A percentile compares a stretch with the other conserved stretches of the same genome.
Conservation (phyloP, 1,140 invertebrate species). For the Platyscapa corneri region DNA sequence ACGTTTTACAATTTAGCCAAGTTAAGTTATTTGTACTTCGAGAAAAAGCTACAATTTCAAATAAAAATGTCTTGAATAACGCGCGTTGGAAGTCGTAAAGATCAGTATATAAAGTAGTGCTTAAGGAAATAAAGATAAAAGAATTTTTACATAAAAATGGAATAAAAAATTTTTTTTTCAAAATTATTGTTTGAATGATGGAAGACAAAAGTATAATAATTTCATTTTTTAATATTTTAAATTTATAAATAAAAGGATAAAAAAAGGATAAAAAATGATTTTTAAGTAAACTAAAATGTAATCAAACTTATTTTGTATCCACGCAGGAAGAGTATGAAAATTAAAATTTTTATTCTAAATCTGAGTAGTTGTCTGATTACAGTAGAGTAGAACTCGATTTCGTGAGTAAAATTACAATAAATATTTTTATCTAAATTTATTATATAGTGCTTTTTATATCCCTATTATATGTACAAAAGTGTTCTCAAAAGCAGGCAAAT, state of each 20-base stretch:
- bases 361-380: neutral
- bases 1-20: too few species aligned
- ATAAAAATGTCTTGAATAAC: neutral
- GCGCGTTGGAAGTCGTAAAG: neutral
- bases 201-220: neutral
- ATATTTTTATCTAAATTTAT: neutral
- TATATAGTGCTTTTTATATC: neutral
- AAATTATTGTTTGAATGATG: neutral
- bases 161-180: neutral
- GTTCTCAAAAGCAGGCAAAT: too few species aligned
- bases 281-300: too few species aligned
- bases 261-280: too few species aligned
- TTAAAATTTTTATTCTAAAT: neutral
- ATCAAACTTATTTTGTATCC: too few species aligned
- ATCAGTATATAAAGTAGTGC: neutral
- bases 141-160: neutral
- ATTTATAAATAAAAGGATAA: neutral
- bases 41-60: neutral
- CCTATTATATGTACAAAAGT: neutral
- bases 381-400: neutral
- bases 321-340: neutral
- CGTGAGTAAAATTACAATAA: neutral
- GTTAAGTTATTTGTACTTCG: neutral
- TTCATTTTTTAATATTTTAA: neutral
- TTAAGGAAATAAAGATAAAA: neutral